Conservation (phyloP, 2,113 vertebrate genomes). For the Passer domesticus region DNA sequence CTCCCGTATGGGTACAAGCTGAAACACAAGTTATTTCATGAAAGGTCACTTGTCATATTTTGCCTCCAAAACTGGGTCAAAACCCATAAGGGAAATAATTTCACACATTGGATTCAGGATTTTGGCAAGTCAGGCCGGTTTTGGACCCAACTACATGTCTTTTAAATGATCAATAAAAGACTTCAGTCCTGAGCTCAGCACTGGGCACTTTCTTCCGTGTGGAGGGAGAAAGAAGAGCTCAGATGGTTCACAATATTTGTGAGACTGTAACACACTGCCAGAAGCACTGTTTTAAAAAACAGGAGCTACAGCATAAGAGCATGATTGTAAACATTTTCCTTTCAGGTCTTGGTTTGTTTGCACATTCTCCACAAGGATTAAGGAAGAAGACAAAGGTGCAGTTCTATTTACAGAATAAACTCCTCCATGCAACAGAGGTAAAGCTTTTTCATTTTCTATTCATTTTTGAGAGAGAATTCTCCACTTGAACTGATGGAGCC, state of each 20-base stretch:
- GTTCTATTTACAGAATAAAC: constrained; percentile 13
- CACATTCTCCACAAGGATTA: background rate
- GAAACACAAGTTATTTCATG: constrained; percentile 2
- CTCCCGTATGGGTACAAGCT: background rate
- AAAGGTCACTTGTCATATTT: constrained; percentile 31
- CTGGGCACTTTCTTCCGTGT: background rate
- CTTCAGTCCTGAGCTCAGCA: background rate
- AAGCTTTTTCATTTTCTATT: background rate
- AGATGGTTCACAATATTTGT: background rate
- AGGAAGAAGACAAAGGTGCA: background rate
- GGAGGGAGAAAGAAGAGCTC: background rate
- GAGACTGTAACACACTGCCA: background rate
- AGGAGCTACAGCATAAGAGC: background rate
- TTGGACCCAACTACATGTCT: background rate
- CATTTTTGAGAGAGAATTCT: background rate
- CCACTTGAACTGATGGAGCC: background rate
- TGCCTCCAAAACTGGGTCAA: constrained; percentile 4
- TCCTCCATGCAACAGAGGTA: background rate
- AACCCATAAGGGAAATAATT: constrained; percentile 14
- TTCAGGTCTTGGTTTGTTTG: background rate
- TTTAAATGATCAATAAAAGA: background rate
- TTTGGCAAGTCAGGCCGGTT: background rate
- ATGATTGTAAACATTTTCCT: background rate
- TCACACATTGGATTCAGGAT: background rate
- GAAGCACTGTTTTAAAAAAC: background rate